Evolutionary conservation across 1,140 invertebrate genomes (phyloP).

Genomic region (Pygmarrhopalites habei): DNA sequence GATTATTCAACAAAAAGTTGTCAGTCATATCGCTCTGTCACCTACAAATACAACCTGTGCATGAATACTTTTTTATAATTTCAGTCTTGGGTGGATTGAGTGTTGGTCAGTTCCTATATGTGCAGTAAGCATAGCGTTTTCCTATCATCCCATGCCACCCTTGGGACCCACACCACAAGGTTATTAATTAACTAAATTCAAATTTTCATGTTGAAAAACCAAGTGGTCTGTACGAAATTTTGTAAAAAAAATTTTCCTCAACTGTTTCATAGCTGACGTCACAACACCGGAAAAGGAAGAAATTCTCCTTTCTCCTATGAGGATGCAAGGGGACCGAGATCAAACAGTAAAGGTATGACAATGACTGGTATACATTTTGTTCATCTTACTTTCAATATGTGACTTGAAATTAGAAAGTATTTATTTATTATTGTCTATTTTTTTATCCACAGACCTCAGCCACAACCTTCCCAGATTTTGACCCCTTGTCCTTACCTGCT

Average conservation of each 20-base stretch:
- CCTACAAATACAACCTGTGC: too few species aligned
- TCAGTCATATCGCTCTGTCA: not conserved
- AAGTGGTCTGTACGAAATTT: too few species aligned
- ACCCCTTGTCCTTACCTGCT: conserved; percentile 70
- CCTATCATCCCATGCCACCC: conserved; percentile 82
- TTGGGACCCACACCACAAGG: conserved; percentile 74
- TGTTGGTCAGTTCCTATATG: conserved; percentile 93
- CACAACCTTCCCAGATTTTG: conserved; percentile 54
- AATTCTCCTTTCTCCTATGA: conserved; percentile 78
- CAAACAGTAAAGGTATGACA: conserved; percentile 52
- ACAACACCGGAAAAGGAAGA: conserved; percentile 91
- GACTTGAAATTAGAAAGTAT: too few species aligned
- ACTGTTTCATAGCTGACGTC: too few species aligned
- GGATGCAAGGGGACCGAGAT: conserved; percentile 70
- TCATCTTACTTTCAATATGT: too few species aligned
- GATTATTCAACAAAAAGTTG: too few species aligned
- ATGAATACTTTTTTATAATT: conserved; percentile 18
- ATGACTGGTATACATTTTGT: too few species aligned
- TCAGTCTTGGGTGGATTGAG: conserved; percentile 79
- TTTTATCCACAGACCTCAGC: too few species aligned
- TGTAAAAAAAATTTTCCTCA: too few species aligned
- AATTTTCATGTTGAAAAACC: too few species aligned
- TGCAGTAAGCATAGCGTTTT: conserved; percentile 80
- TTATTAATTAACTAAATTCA: too few species aligned
- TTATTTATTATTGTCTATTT: too few species aligned